Percentiles rank a stretch among this genome's conserved stretches.
These are phyloP conservation scores for Pygmarrhopalites habei DNA, from an alignment of 1,140 invertebrate genomes.

Conservation along the genomic window DNA sequence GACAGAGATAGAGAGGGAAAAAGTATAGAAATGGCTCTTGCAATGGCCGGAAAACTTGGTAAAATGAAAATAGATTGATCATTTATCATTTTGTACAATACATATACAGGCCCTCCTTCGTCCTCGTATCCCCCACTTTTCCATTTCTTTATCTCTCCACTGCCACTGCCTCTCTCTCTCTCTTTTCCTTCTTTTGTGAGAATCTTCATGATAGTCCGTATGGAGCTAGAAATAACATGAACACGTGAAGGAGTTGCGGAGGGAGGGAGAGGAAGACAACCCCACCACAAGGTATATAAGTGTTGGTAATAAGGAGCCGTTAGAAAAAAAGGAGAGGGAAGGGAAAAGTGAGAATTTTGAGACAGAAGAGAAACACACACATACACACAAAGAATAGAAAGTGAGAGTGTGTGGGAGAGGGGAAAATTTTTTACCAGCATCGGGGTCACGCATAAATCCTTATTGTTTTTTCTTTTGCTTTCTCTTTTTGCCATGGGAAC, in stretches of 20 bases:
- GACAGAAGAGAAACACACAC: too few species aligned
- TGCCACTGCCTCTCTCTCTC: too few species aligned
- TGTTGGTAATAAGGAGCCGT: too few species aligned
- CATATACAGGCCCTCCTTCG: not conserved
- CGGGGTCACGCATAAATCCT: slow-evolving; percentile 18
- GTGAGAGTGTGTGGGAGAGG: too few species aligned
- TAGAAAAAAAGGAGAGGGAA: too few species aligned
- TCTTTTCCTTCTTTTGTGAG: too few species aligned
- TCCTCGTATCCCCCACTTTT: not conserved
- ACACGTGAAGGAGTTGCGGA: not conserved
- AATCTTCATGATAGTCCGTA: not conserved
- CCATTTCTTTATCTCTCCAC: too few species aligned
- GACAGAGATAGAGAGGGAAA: not conserved
- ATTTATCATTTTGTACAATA: slow-evolving; percentile 23
- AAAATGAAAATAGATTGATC: slow-evolving; percentile 36
- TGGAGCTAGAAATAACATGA: not conserved
- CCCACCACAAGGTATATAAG: too few species aligned
- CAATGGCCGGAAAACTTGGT: slow-evolving; percentile 25
- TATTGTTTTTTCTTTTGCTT: slow-evolving; percentile 9
- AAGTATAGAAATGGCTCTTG: too few species aligned
- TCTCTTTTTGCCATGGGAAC: not conserved
- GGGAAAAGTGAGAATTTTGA: too few species aligned
- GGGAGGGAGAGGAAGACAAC: not conserved
- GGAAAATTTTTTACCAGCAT: not conserved
- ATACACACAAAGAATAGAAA: too few species aligned